phyloP scores from a whole-genome alignment of 2,113 vertebrate species.

The Plestiodon gilberti region DNA sequence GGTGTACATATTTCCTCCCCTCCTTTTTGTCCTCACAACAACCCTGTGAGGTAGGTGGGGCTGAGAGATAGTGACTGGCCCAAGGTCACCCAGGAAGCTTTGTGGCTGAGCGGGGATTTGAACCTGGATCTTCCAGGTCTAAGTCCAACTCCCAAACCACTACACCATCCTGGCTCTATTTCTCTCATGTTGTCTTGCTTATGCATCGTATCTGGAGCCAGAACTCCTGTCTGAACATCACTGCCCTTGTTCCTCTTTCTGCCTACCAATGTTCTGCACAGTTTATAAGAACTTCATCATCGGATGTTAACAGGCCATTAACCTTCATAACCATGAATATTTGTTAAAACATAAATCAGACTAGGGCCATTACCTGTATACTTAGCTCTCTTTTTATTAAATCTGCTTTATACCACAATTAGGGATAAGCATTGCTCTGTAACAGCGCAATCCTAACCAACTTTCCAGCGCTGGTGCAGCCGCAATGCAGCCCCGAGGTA shows the following conservation, averaged over 20 bases:
- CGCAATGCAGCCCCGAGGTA: no score
- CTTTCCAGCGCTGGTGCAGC: no score
- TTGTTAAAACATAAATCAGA: constrained; percentile 31
- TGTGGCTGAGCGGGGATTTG: no score
- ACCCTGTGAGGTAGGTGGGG: no score
- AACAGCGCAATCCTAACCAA: no score
- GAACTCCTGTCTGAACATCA: rapidly evolving
- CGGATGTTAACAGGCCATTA: background rate
- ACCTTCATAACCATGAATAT: background rate
- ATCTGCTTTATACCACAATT: background rate
- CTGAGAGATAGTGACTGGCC: no score
- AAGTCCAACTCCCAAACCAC: no score
- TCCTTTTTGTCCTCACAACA: no score
- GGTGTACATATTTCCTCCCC: no score
- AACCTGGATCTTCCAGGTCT: no score
- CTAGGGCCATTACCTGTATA: constrained; percentile 18
- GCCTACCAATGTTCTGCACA: background rate
- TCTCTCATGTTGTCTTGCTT: background rate
- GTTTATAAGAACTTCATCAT: background rate
- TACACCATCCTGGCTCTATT: no score
- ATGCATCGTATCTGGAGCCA: background rate
- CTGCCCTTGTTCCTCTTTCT: background rate
- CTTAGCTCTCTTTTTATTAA: background rate
- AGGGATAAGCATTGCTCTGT: background rate
- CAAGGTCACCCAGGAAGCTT: no score